Evolutionary conservation across 1,140 invertebrate genomes (phyloP), one percentile per base, ranked within the genome.

Genomic region (Ylistrum balloti): DNA sequence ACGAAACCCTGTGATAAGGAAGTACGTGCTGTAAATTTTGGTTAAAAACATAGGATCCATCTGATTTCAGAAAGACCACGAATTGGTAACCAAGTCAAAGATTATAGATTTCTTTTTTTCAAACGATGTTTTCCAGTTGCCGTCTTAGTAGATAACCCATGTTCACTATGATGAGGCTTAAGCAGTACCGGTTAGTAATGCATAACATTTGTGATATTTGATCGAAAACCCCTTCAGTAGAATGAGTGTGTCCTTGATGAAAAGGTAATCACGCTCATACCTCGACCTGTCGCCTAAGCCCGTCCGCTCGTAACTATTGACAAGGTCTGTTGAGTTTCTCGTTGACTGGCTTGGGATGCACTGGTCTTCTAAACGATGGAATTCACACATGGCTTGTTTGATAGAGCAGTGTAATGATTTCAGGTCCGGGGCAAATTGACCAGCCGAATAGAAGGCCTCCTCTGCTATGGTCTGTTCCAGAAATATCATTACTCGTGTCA

Each of bases 161-260:
- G n/a, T n/a, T n/a, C n/a, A n/a, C n/a, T n/a, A n/a, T n/a, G n/a
- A n/a, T n/a, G n/a, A n/a, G n/a, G 22, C 9, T 74, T 17, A 74
- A n/a, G 3, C n/a, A 28, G 56, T 9, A 74, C 28, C 13, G 3
- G 2, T 74, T 28, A 74, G 28, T 28, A 74, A 74, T 74, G 1
- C n/a, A 74, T 74, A 28, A n/a, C 56, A 74, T 7, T n/a, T 74
- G 22, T 74, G n/a, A n/a, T 74, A 74, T 74, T 74, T 74, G n/a
- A 74, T 28, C 56, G 1, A 74, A 74, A 74, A 74, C 11, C 56
- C 56, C 17, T 74, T n/a, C 56, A 74, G n/a, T 5, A 74, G 56
- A 28, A 74, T 74, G 56, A 28, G 56, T 74, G n/a, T 74, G n/a
- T 74, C 56, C 17, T 74, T 74, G n/a, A 74, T 11, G 1, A 74